phyloP scores from a whole-genome alignment of 1,140 invertebrate species.

The Tetragnatha versicolor region DNA sequence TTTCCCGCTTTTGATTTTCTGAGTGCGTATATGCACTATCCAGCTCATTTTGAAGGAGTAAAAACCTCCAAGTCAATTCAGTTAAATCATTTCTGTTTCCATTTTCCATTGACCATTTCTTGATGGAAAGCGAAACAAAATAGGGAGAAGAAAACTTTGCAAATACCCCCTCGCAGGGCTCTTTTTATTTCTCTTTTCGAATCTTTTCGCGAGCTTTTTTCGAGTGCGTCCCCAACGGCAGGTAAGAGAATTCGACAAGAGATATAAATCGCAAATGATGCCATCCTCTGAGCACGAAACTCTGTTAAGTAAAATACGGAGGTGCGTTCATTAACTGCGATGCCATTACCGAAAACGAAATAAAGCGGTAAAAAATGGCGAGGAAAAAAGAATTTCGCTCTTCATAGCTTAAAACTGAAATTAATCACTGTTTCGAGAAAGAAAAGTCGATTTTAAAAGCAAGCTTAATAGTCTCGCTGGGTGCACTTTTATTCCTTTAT shows the following conservation, averaged over 20 bases:
- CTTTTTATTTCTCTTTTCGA: neutral
- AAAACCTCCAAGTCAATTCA: too few species aligned
- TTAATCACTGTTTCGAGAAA: conserved; percentile 27
- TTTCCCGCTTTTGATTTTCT: too few species aligned
- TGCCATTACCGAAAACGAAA: conserved; percentile 4
- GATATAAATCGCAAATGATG: conserved; percentile 26
- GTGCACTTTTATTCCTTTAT: neutral
- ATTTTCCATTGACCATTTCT: too few species aligned
- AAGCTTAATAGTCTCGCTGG: neutral
- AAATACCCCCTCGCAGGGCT: neutral
- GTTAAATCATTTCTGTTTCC: too few species aligned
- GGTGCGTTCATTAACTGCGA: conserved; percentile 25
- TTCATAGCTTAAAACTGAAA: conserved; percentile 30
- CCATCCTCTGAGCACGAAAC: neutral
- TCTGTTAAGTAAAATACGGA: conserved; percentile 29
- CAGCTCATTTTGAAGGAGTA: too few species aligned
- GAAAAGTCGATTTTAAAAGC: neutral
- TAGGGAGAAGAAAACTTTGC: neutral
- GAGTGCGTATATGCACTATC: too few species aligned
- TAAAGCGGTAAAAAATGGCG: neutral
- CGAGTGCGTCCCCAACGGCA: too few species aligned
- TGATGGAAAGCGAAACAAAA: neutral
- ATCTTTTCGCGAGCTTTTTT: neutral
- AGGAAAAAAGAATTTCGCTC: conserved; percentile 1
- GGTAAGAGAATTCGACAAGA: neutral